phyloP scores from a whole-genome alignment of 2,113 vertebrate species.

The Jacana jacana region DNA sequence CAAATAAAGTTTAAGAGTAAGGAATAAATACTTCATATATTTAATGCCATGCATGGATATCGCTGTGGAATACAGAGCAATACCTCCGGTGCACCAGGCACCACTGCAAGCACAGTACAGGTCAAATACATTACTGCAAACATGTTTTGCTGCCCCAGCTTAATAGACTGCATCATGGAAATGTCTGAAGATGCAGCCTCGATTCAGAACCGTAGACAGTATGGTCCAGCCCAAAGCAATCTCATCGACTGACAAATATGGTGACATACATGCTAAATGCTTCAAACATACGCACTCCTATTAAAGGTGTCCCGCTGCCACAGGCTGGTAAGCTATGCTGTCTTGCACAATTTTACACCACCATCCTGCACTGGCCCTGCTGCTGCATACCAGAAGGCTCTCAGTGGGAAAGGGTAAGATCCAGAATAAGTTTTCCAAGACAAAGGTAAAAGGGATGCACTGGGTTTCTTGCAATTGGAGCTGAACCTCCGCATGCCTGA shows the following conservation, averaged over 20 bases:
- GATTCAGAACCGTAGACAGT: background rate
- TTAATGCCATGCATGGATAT: background rate
- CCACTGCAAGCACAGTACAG: background rate
- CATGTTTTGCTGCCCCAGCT: background rate
- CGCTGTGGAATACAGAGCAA: background rate
- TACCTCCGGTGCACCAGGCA: background rate
- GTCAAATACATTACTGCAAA: background rate
- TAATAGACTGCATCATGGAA: background rate
- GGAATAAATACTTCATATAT: background rate
- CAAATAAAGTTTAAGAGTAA: background rate
- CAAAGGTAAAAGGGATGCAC: background rate
- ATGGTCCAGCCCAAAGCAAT: background rate
- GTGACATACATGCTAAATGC: background rate
- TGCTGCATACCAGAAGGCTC: background rate
- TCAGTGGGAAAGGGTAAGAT: background rate
- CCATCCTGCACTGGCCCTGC: background rate
- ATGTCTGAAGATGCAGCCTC: background rate
- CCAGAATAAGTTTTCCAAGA: background rate
- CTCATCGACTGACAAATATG: rapidly evolving
- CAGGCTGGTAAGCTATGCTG: background rate
- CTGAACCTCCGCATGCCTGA: background rate
- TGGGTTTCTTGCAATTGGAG: background rate
- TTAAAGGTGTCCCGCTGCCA: background rate
- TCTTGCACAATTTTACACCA: background rate
- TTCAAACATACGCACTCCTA: background rate